Evolutionary conservation across 2,888 invertebrate genomes (phyloP).

Genomic region (Dicyrtoma fusca): DNA sequence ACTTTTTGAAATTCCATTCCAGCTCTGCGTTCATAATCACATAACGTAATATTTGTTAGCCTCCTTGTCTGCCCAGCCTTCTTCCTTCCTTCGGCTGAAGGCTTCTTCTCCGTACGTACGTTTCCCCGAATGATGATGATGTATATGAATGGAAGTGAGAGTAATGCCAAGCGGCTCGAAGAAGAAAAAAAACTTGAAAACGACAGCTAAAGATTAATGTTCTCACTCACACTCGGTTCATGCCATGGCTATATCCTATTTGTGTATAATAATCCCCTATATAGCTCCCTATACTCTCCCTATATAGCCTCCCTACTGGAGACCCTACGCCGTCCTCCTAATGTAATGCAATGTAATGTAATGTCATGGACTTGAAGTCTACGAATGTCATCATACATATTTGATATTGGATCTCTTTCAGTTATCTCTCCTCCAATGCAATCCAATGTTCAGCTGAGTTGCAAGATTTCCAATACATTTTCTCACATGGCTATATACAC

Average conservation of each 20-base stretch:
- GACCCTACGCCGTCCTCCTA: not conserved
- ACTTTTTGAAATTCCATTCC: not conserved
- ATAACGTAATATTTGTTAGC: not conserved
- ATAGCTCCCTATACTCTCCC: not conserved
- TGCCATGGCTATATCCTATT: not conserved
- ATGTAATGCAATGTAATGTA: not conserved
- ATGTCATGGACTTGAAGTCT: not conserved
- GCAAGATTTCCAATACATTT: constrained; percentile 29
- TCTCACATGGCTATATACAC: no score
- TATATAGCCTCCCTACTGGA: not conserved
- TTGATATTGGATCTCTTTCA: constrained; percentile 28
- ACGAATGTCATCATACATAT: constrained; percentile 30
- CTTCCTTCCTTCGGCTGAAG: not conserved
- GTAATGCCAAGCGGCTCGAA: constrained; percentile 10
- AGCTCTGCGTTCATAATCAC: not conserved
- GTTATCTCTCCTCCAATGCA: constrained; percentile 13
- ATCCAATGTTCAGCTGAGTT: constrained; percentile 16
- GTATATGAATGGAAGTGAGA: constrained; percentile 2
- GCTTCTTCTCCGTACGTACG: not conserved
- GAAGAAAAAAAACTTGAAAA: constrained; percentile 23
- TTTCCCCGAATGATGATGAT: constrained; percentile 8
- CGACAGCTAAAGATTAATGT: constrained; percentile 33
- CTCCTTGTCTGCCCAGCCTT: not conserved
- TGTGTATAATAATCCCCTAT: not conserved
- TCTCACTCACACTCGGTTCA: constrained; percentile 31